Base-by-base conservation (phyloP, 92 coral and sea anemone genomes). In the Phenganax marumi region DNA sequence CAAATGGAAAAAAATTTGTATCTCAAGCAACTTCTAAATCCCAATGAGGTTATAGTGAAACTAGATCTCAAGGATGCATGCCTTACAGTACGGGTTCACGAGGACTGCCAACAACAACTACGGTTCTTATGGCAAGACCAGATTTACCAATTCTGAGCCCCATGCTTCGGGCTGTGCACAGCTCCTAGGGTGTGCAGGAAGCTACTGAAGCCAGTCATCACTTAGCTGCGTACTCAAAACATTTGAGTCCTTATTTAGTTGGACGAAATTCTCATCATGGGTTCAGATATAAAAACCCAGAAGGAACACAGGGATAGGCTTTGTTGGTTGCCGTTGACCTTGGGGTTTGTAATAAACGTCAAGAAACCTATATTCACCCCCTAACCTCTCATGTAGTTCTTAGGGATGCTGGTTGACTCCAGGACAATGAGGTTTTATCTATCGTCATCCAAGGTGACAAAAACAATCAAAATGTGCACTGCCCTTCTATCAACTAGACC, bases 221-320 rank as follows among this genome's bases (percentile, higher is more conserved):
- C 90, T 14, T 81, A 70, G 72, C 86, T 81, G 25, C 81, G 85
- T 22, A 86, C 64, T 64, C 68, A 65, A 46, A 80, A 64, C 58
- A 81, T 81, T 50, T 75, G 86, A 50, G 57, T 86, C 39, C 68
- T 82, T 47, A 82, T 82, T 11, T 87, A 87, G 26, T 66, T 87
- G 84, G 89, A 87, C 86, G 89, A 82, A 64, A 54, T 70, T 52
- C 86, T 86, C 56, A 73, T 86, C 33, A 8, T 87, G 62, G 84
- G 82, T 21, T 55, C 55, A 53, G 57, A 55, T 66, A 66, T 46
- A 77, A 76, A 66, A 22, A 82, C 68, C n/a, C n/a, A n/a, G n/a
- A n/a, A n/a, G n/a, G n/a, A n/a, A n/a, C n/a, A n/a, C n/a, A n/a
- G n/a, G n/a, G n/a, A 58, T 3, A n/a, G n/a, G n/a, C n/a, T n/a